These are phyloP conservation scores for Microtus oregoni DNA, from an alignment of 2,113 vertebrate species.

Conservation along the genomic window DNA sequence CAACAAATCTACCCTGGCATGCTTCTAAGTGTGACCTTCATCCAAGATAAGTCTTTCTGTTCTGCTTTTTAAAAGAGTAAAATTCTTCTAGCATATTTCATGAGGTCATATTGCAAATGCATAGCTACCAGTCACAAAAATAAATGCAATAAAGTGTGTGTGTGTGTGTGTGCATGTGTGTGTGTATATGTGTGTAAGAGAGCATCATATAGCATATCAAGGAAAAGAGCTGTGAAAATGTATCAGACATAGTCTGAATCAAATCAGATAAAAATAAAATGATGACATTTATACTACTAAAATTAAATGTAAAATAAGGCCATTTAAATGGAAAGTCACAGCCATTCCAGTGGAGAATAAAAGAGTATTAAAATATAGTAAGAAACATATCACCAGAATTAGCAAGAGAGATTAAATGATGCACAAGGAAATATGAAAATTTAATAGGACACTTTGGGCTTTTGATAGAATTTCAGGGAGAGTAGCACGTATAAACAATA, in stretches of 20 bases:
- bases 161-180: not conserved
- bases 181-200: not conserved
- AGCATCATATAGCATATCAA: not conserved
- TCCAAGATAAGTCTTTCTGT: not conserved
- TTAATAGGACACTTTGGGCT: not conserved
- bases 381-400: slow-evolving; percentile 37
- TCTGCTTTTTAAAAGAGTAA: not conserved
- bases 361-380: not conserved
- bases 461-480: not conserved
- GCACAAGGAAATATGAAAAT: slow-evolving; percentile 28
- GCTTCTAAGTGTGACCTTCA: not conserved
- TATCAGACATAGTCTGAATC: not conserved
- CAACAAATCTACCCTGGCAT: not conserved
- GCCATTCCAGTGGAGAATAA: slow-evolving; percentile 11
- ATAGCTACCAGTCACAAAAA: not conserved
- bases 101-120: not conserved
- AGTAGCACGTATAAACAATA: not conserved
- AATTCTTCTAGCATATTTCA: not conserved
- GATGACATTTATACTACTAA: not conserved
- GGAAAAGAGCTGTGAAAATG: not conserved
- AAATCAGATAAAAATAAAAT: slow-evolving; percentile 21
- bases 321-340: not conserved
- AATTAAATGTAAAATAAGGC: slow-evolving; percentile 4
- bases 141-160: not conserved
- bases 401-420: slow-evolving; percentile 11